phyloP scores from a whole-genome alignment of 2,888 invertebrate genomes.

The Ichneumon xanthorius region DNA sequence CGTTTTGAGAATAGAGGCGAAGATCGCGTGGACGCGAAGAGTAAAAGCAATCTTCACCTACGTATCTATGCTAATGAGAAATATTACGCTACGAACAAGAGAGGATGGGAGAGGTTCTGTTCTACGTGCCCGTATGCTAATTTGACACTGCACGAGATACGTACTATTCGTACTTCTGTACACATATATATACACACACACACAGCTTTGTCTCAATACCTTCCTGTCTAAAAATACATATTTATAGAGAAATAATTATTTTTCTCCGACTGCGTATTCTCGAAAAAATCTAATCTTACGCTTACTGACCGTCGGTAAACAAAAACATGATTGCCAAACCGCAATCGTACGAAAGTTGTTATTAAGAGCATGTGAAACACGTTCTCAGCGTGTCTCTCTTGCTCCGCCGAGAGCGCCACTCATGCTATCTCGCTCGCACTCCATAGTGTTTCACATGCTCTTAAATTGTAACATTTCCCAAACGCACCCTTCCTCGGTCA shows the following conservation, averaged over 20 bases:
- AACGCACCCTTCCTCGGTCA: no score
- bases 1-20: conserved; percentile 65
- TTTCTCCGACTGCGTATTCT: neutral
- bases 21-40: conserved; percentile 71
- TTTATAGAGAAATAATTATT: conserved; percentile 3
- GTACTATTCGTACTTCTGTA: conserved; percentile 9
- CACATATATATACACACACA: conserved; percentile 3
- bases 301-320: neutral
- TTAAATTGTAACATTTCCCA: no score
- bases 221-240: neutral
- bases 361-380: no score
- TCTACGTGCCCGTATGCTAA: conserved; percentile 71
- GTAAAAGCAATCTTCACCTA: conserved; percentile 73
- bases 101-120: conserved; percentile 66
- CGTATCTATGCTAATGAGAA: conserved; percentile 74
- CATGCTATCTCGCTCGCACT: no score
- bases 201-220: neutral
- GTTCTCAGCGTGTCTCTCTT: no score
- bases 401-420: no score
- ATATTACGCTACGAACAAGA: conserved; percentile 68
- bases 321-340: neutral
- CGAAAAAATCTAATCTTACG: neutral
- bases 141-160: conserved; percentile 57
- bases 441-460: no score
- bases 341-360: neutral